Conservation (phyloP, 1,140 invertebrate species). For the Calephelis virginiensis region DNA sequence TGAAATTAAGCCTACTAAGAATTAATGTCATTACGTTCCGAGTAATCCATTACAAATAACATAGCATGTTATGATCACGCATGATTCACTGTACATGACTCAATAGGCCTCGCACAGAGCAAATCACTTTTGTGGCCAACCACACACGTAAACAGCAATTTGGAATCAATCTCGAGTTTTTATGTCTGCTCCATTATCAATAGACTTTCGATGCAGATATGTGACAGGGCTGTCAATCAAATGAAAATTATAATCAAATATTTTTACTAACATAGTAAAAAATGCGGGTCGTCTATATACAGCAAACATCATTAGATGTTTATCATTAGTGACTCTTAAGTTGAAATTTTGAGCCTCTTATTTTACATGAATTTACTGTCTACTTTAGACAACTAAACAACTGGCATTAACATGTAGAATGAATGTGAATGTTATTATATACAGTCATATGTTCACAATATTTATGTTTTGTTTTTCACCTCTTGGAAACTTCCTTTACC, state of each 20-base stretch:
- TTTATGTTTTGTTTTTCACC: too few species aligned
- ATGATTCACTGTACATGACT: conserved; percentile 62
- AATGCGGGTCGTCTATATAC: too few species aligned
- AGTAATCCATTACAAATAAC: conserved; percentile 62
- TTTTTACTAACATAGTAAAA: neutral
- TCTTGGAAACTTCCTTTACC: too few species aligned
- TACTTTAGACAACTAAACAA: too few species aligned
- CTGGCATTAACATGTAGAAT: too few species aligned
- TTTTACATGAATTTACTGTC: too few species aligned
- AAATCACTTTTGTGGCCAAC: conserved; percentile 57
- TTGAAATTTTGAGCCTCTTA: too few species aligned
- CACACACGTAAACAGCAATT: conserved; percentile 70
- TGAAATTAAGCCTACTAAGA: conserved; percentile 41
- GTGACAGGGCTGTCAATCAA: conserved; percentile 25
- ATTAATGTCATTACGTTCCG: conserved; percentile 54
- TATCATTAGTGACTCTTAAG: too few species aligned
- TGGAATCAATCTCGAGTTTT: conserved; percentile 62
- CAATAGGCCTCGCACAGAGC: conserved; percentile 41
- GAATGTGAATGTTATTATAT: too few species aligned
- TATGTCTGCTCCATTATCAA: conserved; percentile 42
- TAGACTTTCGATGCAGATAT: conserved; percentile 29
- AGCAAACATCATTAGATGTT: too few species aligned
- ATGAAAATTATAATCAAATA: neutral
- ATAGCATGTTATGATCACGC: conserved; percentile 38
- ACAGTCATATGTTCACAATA: too few species aligned